phyloP scores from a whole-genome alignment of 1,140 invertebrate genomes.

The Scaptomyza pallida region DNA sequence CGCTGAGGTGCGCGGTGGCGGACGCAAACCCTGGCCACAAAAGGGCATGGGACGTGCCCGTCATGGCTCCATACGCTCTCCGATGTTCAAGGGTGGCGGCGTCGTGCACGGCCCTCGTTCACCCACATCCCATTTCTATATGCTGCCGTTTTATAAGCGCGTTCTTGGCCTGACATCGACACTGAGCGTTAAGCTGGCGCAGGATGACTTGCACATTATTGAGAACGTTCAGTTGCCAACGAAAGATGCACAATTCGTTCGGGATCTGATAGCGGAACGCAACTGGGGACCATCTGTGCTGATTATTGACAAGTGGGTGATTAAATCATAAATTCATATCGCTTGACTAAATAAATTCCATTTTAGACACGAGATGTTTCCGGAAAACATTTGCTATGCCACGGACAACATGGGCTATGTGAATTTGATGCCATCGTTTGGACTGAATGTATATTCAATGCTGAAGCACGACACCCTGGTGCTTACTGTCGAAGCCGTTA shows the following conservation, averaged over 20 bases:
- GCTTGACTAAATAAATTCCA: slow-evolving; percentile 17
- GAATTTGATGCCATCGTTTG: slow-evolving; percentile 98
- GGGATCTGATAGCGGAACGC: slow-evolving; percentile 91
- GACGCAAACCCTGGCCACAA: slow-evolving; percentile 97
- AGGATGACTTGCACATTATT: slow-evolving; percentile 97
- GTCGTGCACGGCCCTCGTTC: slow-evolving; percentile 94
- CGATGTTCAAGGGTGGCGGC: slow-evolving; percentile 93
- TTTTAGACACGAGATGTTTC: slow-evolving; percentile 91
- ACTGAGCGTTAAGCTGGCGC: slow-evolving; percentile 95
- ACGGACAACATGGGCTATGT: slow-evolving; percentile 90
- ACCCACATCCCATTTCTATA: slow-evolving; percentile 95
- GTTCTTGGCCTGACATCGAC: slow-evolving; percentile 92
- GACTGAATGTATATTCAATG: slow-evolving; percentile 94
- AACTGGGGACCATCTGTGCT: slow-evolving; percentile 98
- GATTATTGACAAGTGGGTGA: slow-evolving; percentile 93
- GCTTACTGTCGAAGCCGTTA: slow-evolving; percentile 92
- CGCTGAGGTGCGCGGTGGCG: slow-evolving; percentile 94
- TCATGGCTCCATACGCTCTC: slow-evolving; percentile 95
- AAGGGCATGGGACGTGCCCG: slow-evolving; percentile 95
- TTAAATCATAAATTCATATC: neutral
- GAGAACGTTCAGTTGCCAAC: slow-evolving; percentile 93
- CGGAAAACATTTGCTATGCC: slow-evolving; percentile 93
- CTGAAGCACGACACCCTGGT: slow-evolving; percentile 98
- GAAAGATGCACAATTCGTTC: slow-evolving; percentile 91
- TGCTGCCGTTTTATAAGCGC: slow-evolving; percentile 92